Evolutionary conservation across 2,113 vertebrate species (phyloP).

Genomic region (Channa argus): DNA sequence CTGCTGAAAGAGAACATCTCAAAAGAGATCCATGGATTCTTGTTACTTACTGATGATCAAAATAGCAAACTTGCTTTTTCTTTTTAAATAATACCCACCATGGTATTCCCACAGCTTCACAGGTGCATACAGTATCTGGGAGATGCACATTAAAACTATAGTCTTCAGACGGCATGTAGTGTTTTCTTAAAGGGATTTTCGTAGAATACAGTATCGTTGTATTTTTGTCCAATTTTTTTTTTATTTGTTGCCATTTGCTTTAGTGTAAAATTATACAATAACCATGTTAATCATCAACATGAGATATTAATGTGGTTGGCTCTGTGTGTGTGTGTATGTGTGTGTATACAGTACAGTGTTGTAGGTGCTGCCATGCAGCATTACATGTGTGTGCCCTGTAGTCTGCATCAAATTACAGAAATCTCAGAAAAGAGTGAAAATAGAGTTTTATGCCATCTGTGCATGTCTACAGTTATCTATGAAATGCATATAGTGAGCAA

Average conservation of each 20-base stretch:
- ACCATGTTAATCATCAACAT: neutral
- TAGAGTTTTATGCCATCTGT: slow-evolving; percentile 52
- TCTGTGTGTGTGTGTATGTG: neutral
- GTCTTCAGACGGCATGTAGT: neutral
- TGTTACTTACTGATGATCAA: slow-evolving; percentile 35
- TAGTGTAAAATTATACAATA: neutral
- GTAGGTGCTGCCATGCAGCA: slow-evolving; percentile 47
- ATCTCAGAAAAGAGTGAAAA: slow-evolving; percentile 48
- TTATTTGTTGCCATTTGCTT: neutral
- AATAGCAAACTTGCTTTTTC: no score
- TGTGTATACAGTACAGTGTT: slow-evolving; percentile 29
- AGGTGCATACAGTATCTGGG: neutral
- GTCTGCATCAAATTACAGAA: slow-evolving; percentile 55
- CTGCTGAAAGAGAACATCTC: slow-evolving; percentile 11
- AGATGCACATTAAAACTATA: slow-evolving; percentile 3
- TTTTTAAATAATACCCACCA: neutral
- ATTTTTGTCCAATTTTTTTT: no score
- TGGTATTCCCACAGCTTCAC: slow-evolving; percentile 13
- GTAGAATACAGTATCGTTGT: no score
- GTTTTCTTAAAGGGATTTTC: no score
- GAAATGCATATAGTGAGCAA: neutral
- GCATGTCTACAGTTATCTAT: slow-evolving; percentile 31
- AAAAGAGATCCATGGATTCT: slow-evolving; percentile 32
- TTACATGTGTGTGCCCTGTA: slow-evolving; percentile 26
- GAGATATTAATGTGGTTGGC: neutral